These are phyloP conservation scores for Lissonota sp. DNA, from an alignment of 2,888 invertebrate species.

Conservation along the genomic window DNA sequence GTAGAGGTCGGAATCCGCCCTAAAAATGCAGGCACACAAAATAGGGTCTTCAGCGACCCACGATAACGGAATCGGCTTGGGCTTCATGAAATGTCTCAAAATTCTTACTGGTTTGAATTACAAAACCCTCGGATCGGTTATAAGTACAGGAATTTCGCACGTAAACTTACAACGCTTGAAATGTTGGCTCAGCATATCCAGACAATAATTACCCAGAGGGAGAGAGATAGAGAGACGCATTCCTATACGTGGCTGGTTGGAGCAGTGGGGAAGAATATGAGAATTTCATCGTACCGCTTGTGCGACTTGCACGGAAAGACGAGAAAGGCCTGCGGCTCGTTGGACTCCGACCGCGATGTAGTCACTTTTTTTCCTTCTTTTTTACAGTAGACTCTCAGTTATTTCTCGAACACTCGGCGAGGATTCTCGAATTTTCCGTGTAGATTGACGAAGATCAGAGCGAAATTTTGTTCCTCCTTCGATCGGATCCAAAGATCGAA, in stretches of 20 bases:
- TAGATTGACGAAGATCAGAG: too few species aligned
- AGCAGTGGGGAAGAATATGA: constrained; percentile 45
- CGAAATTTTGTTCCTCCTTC: too few species aligned
- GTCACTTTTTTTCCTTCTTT: neutral
- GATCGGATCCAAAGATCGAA: too few species aligned
- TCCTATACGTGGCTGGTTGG: constrained; percentile 44
- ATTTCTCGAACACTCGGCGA: neutral
- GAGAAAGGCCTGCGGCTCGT: constrained; percentile 18
- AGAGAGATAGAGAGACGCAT: constrained; percentile 53
- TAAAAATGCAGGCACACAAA: too few species aligned
- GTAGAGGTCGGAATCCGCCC: too few species aligned
- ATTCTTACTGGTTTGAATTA: too few species aligned
- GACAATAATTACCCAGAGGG: constrained; percentile 60
- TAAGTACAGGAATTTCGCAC: too few species aligned
- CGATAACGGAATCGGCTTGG: too few species aligned
- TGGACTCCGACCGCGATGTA: constrained; percentile 59
- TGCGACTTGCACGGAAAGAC: constrained; percentile 49
- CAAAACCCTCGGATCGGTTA: too few species aligned
- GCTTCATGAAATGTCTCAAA: too few species aligned
- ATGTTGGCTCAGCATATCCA: constrained; percentile 58
- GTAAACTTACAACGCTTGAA: neutral
- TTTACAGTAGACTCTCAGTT: constrained; percentile 32
- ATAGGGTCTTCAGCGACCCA: too few species aligned
- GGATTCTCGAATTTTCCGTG: too few species aligned
- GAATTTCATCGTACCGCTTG: constrained; percentile 62